Base-by-base conservation (phyloP, 2,797 vertebrate species). In the Sebastes flavidus region DNA sequence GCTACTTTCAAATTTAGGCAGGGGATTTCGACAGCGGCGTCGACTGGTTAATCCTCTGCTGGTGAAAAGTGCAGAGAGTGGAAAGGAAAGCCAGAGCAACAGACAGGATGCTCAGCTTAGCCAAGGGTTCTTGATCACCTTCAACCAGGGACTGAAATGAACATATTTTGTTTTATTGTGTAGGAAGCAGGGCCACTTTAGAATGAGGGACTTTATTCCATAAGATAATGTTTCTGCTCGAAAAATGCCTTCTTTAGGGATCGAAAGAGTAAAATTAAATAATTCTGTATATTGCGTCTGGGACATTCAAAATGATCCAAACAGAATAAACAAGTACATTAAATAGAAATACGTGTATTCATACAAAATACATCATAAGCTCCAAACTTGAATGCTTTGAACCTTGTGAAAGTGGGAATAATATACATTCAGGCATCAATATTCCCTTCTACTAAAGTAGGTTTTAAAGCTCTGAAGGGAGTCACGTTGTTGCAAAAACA, bases 1-100 rank as follows among this genome's bases (percentile, higher is more conserved):
- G 46, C 71, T 82, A 76, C 85, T 89, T 85, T 89, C 32, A 81
- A 88, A 82, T 89, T 82, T 80, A 86, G 87, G 74, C 75, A 81
- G 85, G 91, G 91, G 91, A 86, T 92, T 93, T 85, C 36, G 72
- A 54, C 80, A 29, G 77, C 76, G 54, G 77, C 25, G 5, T 82
- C 77, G 24, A 25, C 75, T 56, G 68, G 61, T 87, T 92, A 92
- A 92, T 92, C 89, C 82, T 82, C 86, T 49, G 83, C 80, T 20
- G 18, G 46, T 49, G 68, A 70, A 49, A 81, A 77, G 86, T 75
- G 76, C 81, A 81, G 42, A 20, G 24, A 68, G 83, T 54, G 78
- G 77, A 87, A 78, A 80, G 46, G 60, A 66, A 78, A 82, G 87
- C 75, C 9, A 5, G 52, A 84, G 85, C 58, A 60, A 52, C 77